Evolutionary conservation across 2,888 invertebrate genomes (phyloP).

Genomic region (Sclerodermus sp.): DNA sequence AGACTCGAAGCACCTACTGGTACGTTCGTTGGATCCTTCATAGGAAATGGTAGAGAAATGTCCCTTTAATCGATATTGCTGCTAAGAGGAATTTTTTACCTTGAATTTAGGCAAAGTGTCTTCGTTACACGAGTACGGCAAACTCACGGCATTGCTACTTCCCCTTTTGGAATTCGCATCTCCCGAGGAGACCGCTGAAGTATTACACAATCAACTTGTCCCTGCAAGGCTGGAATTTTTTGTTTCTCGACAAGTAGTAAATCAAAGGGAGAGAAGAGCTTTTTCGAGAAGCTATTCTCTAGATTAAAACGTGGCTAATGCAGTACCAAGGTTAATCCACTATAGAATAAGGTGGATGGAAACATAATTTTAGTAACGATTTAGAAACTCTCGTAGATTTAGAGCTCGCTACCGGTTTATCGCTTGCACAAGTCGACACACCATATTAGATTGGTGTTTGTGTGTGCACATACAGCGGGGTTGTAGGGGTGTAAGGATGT

Average conservation of each 20-base stretch:
- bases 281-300: neutral
- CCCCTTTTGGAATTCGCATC: neutral
- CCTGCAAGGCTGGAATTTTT: neutral
- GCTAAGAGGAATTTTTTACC: no score
- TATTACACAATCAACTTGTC: neutral
- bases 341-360: constrained; percentile 11
- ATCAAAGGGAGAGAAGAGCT: neutral
- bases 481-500: neutral
- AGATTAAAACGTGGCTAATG: constrained; percentile 10
- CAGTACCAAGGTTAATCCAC: constrained; percentile 17
- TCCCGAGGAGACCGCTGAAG: neutral
- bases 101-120: no score
- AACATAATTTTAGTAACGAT: constrained; percentile 24
- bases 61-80: no score
- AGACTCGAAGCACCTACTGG: neutral
- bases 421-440: neutral
- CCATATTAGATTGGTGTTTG: neutral
- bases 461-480: neutral
- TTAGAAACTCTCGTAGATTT: constrained; percentile 15
- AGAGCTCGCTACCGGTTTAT: constrained; percentile 20
- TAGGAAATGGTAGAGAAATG: no score
- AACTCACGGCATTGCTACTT: no score
- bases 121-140: no score
- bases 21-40: no score
- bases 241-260: constrained; percentile 8